phyloP scores from a whole-genome alignment of 2,113 vertebrate species.

The Sula dactylatra region DNA sequence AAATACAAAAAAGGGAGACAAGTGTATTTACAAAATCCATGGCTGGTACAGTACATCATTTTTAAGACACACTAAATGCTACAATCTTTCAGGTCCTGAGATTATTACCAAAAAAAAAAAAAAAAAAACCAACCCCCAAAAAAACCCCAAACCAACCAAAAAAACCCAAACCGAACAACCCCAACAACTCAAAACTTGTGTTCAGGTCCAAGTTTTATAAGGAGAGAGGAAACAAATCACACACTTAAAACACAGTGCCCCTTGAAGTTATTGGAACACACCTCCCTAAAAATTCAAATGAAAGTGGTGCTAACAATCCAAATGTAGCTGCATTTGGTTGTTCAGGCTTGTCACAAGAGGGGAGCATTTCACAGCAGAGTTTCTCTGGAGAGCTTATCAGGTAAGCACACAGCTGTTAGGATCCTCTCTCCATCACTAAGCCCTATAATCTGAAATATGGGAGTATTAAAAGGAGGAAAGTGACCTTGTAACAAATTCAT shows the following conservation, averaged over 20 bases:
- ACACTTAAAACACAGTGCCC: conserved; percentile 69
- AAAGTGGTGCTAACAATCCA: conserved; percentile 26
- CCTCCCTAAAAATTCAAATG: conserved; percentile 47
- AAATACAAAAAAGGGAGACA: conserved; percentile 81
- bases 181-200: conserved; percentile 73
- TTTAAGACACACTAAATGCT: conserved; percentile 87
- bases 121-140: too few relatives aligned
- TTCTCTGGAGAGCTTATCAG: neutral
- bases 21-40: conserved; percentile 84
- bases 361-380: neutral
- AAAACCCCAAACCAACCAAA: too few relatives aligned
- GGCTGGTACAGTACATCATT: conserved; percentile 86
- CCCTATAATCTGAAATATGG: neutral
- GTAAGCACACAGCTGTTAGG: neutral
- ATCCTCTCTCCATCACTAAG: conserved; percentile 46
- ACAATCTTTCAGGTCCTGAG: conserved; percentile 87
- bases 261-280: conserved; percentile 63
- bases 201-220: conserved; percentile 79
- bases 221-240: conserved; percentile 65
- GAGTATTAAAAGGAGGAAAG: neutral
- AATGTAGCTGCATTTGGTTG: conserved; percentile 29
- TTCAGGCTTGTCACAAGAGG: conserved; percentile 11
- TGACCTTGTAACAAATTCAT: neutral
- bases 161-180: neutral
- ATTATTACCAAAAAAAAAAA: conserved; percentile 75